Percentiles rank a stretch among this genome's conserved stretches.
Evolutionary conservation across 2,888 invertebrate species (phyloP).

Genomic region (Apamea sordens): DNA sequence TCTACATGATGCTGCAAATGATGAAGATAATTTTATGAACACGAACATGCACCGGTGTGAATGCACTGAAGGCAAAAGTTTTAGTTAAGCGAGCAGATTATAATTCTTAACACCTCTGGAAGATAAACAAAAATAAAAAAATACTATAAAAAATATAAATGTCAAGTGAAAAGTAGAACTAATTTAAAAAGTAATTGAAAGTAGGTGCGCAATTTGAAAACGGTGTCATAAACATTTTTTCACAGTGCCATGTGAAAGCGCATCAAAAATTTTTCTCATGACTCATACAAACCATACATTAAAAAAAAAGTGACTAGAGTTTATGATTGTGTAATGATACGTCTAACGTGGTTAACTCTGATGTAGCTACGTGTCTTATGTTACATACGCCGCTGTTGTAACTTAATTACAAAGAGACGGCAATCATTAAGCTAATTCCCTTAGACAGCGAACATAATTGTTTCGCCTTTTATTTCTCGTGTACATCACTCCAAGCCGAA

Average conservation of each 20-base stretch:
- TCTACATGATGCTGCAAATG: slow-evolving; percentile 51
- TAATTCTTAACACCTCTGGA: background rate
- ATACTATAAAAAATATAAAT: slow-evolving; percentile 6
- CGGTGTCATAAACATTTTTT: slow-evolving; percentile 51
- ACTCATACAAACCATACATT: slow-evolving; percentile 64
- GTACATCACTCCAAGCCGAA: slow-evolving; percentile 57
- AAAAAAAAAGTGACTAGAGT: slow-evolving; percentile 58
- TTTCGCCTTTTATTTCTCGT: slow-evolving; percentile 75
- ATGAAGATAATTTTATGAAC: slow-evolving; percentile 54
- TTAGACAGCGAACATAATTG: slow-evolving; percentile 79
- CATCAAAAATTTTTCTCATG: slow-evolving; percentile 68
- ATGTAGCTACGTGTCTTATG: slow-evolving; percentile 71
- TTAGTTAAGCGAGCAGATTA: slow-evolving; percentile 2
- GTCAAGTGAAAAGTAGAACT: slow-evolving; percentile 32
- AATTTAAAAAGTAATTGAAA: slow-evolving; percentile 40
- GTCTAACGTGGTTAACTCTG: slow-evolving; percentile 69
- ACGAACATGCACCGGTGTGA: slow-evolving; percentile 34
- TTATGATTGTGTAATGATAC: slow-evolving; percentile 74
- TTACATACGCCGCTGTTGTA: slow-evolving; percentile 68
- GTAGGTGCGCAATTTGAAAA: slow-evolving; percentile 44
- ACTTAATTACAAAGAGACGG: slow-evolving; percentile 77
- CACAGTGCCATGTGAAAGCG: slow-evolving; percentile 62
- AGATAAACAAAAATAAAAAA: background rate
- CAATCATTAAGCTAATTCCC: slow-evolving; percentile 77
- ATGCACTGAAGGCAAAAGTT: slow-evolving; percentile 11